phyloP scores from a whole-genome alignment of 30 jellyfish, hydroid and myxozoan genomes.

The Hydractinia symbiolongicarpus region DNA sequence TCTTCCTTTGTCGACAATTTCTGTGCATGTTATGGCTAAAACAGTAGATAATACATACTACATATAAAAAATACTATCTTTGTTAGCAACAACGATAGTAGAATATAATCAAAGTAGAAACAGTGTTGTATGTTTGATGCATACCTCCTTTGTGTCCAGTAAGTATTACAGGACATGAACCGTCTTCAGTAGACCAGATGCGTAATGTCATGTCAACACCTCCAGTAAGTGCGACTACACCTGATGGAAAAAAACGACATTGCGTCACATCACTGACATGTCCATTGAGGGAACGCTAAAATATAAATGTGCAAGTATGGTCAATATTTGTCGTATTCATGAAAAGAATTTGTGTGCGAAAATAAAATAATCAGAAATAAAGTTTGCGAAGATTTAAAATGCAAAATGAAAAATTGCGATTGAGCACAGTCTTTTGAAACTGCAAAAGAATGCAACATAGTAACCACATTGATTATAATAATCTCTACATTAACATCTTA shows the following conservation, averaged over 20 bases:
- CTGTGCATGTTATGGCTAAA: slow-evolving; percentile 63
- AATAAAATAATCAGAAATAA: neutral
- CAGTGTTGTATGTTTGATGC: neutral
- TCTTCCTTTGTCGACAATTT: slow-evolving; percentile 57
- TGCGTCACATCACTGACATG: slow-evolving; percentile 57
- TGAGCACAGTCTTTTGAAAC: no score
- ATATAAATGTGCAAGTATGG: neutral
- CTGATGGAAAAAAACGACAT: slow-evolving; percentile 81
- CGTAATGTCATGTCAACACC: slow-evolving; percentile 69
- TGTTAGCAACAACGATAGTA: neutral
- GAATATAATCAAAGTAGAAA: neutral
- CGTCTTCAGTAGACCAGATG: slow-evolving; percentile 78
- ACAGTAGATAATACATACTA: neutral
- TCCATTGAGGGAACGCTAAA: slow-evolving; percentile 60
- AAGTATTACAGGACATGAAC: slow-evolving; percentile 66
- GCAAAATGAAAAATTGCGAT: neutral
- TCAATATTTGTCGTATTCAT: neutral
- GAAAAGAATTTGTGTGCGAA: neutral
- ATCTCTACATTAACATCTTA: no score
- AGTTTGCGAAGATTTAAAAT: neutral
- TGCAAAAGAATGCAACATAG: no score
- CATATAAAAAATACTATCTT: neutral
- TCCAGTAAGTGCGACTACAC: slow-evolving; percentile 67
- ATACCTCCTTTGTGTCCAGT: slow-evolving; percentile 67
- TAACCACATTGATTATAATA: no score